phyloP scores from a whole-genome alignment of 2,113 vertebrate genomes.

The Macrotis lagotis region DNA sequence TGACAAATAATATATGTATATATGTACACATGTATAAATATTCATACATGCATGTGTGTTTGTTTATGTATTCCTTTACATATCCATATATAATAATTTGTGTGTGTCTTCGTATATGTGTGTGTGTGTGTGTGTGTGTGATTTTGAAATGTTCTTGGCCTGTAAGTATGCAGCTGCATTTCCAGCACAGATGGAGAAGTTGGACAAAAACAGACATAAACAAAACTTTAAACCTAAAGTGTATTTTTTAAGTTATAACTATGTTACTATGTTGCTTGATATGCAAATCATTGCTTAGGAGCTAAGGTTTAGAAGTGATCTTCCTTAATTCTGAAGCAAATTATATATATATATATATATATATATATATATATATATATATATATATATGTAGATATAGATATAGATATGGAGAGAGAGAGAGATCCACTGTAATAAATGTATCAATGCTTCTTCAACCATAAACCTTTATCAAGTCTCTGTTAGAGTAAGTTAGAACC shows the following conservation, averaged over 20 bases:
- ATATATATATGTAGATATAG: too few species aligned
- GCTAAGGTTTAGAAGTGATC: background rate
- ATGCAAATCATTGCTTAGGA: background rate
- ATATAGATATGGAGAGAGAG: too few species aligned
- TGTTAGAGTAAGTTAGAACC: background rate
- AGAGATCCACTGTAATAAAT: background rate
- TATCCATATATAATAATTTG: too few species aligned
- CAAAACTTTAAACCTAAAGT: background rate
- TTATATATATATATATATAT: too few species aligned
- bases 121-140: background rate
- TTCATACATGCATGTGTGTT: too few species aligned
- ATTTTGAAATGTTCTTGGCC: background rate
- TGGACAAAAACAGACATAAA: background rate
- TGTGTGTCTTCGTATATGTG: too few species aligned
- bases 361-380: too few species aligned
- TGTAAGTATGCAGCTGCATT: background rate
- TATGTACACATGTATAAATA: too few species aligned
- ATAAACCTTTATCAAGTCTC: background rate
- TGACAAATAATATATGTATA: too few species aligned
- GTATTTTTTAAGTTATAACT: background rate
- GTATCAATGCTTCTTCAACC: background rate
- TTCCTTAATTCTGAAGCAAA: background rate
- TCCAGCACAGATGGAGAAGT: background rate
- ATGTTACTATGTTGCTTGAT: background rate
- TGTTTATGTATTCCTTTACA: too few species aligned